Conservation (phyloP, 2,113 vertebrate genomes). For the Dissostichus mawsoni region DNA sequence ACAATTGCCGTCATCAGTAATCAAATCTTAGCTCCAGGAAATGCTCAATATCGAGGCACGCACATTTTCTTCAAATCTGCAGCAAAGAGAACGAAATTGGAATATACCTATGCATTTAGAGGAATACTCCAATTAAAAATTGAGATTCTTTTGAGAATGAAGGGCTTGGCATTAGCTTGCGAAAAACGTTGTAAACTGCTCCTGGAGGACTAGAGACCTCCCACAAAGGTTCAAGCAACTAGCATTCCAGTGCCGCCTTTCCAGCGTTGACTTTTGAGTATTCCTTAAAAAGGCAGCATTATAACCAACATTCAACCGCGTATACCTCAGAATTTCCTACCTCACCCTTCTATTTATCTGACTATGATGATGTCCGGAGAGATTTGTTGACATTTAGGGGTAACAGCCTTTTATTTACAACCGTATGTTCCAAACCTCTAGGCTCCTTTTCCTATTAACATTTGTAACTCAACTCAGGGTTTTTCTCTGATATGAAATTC, state of each 20-base stretch:
- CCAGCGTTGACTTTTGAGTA: too few relatives aligned
- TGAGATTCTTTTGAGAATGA: background rate
- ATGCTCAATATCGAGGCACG: conserved; percentile 27
- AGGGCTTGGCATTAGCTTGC: background rate
- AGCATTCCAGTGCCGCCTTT: background rate
- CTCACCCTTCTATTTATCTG: too few relatives aligned
- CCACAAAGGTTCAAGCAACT: background rate
- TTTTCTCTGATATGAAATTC: background rate
- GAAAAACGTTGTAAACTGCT: background rate
- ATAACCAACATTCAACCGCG: too few relatives aligned
- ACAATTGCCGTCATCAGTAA: conserved; percentile 42
- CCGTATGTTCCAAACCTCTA: background rate
- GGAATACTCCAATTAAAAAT: background rate
- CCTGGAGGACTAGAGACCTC: background rate
- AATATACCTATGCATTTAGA: conserved; percentile 5
- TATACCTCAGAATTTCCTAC: too few relatives aligned
- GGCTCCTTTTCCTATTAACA: background rate
- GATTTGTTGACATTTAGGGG: background rate
- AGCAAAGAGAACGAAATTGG: conserved; percentile 8
- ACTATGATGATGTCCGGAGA: too few relatives aligned
- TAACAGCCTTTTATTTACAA: background rate
- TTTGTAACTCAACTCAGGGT: conserved; percentile 4
- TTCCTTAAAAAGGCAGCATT: too few relatives aligned
- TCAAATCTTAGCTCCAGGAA: conserved; percentile 41
- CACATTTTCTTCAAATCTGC: conserved; percentile 9